Evolutionary conservation across 2,888 invertebrate genomes (phyloP), one percentile per base, ranked within the genome.

Genomic region (Hecatera dysodea): DNA sequence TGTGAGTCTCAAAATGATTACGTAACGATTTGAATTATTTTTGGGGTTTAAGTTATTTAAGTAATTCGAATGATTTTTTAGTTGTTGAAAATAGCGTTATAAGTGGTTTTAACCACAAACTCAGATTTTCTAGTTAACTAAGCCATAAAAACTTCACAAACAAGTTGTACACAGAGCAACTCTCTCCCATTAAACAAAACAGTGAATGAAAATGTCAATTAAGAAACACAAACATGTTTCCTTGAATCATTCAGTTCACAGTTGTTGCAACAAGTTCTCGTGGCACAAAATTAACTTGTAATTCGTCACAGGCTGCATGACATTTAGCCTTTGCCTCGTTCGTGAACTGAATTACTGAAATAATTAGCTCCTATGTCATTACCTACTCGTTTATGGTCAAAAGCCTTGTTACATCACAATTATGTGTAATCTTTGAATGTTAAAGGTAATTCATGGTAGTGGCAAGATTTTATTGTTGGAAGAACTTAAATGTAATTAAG

Each of bases 291-390:
- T 72, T 78, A 68, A 73, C 68, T 75, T 60, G 74, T 67, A 56
- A 70, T 78, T 78, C 82, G 70, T 67, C 69, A 67, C 74, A 64
- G 67, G 59, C 79, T 67, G 77, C 59, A 52, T 75, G 78, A 70
- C 84, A 67, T 82, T 75, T 73, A 42, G 62, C 75, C 82, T 80
- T 73, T 82, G 80, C 72, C 63, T 78, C 55, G 72, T 67, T 84
- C 84, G 64, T 75, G 84, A 71, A 75, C 84, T 80, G 71, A 78
- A 84, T 82, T 78, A 82, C 80, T 80, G 66, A 75, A 82, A 82
- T 82, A 84, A 80, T 84, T 69, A 82, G 44, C 60, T 53, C 9
- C 42, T 50, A 62, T 72, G 62, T 42, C 55, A 68, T 68, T 68
- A 65, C n/a, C n/a, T n/a, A n/a, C 33, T 33, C 56, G 8, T 67